Evolutionary conservation across 2,888 invertebrate species (phyloP).

Genomic region (Chaitophorus viminalis): DNA sequence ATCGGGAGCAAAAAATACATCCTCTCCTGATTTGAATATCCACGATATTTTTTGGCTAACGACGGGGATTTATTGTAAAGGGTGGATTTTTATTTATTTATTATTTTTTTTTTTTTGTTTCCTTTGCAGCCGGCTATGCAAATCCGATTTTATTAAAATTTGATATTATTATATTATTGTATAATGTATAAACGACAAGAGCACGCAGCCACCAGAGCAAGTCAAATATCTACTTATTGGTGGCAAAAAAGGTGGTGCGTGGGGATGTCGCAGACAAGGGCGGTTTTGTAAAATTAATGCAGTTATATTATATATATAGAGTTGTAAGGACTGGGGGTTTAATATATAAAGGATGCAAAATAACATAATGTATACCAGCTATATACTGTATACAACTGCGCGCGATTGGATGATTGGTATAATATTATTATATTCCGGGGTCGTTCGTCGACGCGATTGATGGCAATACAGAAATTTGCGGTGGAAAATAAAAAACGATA

Average conservation of each 20-base stretch:
- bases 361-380: conserved; percentile 4
- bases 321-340: neutral
- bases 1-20: conserved; percentile 20
- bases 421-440: conserved; percentile 6
- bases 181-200: conserved; percentile 39
- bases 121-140: conserved; percentile 60
- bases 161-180: conserved; percentile 37
- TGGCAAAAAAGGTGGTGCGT: neutral
- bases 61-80: conserved; percentile 60
- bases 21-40: conserved; percentile 61
- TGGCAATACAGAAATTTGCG: conserved; percentile 24
- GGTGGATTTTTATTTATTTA: conserved; percentile 44
- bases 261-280: conserved; percentile 24
- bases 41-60: conserved; percentile 54
- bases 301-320: neutral
- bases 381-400: neutral
- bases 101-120: too few species aligned
- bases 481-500: neutral
- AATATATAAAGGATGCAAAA: conserved; percentile 35
- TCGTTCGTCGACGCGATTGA: conserved; percentile 27
- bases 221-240: conserved; percentile 42
- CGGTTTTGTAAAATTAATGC: conserved; percentile 49
- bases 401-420: neutral
- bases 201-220: conserved; percentile 32
- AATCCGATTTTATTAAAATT: conserved; percentile 61